phyloP scores from a whole-genome alignment of 37 sponge, comb jelly and placozoan species.

The Lycopodina hypogea region DNA sequence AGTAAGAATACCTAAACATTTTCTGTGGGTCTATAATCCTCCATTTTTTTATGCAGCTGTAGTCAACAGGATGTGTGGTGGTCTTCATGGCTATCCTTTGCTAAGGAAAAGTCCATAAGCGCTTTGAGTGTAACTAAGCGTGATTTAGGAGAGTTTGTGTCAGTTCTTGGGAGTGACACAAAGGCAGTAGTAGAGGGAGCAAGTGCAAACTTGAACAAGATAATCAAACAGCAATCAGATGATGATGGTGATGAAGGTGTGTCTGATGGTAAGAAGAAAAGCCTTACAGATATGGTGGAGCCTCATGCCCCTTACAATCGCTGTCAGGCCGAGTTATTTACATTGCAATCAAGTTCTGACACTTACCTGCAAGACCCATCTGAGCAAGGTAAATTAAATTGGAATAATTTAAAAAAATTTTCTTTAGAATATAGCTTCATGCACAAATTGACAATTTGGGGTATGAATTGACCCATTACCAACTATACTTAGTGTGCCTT shows the following conservation, averaged over 20 bases:
- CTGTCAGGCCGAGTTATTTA: conserved; percentile 35
- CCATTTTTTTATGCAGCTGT: not conserved
- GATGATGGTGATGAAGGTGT: not conserved
- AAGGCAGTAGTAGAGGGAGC: conserved; percentile 44
- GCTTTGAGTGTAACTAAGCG: conserved; percentile 65
- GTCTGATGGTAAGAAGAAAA: not conserved
- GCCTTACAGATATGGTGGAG: not conserved
- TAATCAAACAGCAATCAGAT: not conserved
- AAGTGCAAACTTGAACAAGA: conserved; percentile 31
- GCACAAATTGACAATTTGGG: no score
- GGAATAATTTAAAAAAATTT: no score
- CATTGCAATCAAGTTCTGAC: conserved; percentile 21
- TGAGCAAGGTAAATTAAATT: not conserved
- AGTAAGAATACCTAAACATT: not conserved
- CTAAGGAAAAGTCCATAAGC: conserved; percentile 54
- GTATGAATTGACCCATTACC: no score
- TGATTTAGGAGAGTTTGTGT: conserved; percentile 69
- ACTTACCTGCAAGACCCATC: conserved; percentile 32
- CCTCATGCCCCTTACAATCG: conserved; percentile 47
- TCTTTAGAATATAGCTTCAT: no score
- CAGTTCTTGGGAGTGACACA: conserved; percentile 54
- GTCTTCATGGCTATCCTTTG: conserved; percentile 45
- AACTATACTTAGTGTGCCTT: no score
- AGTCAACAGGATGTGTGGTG: conserved; percentile 29
- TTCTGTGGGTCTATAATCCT: not conserved